Base-by-base conservation (phyloP, 2,888 invertebrate species). In the Euphydryas editha region DNA sequence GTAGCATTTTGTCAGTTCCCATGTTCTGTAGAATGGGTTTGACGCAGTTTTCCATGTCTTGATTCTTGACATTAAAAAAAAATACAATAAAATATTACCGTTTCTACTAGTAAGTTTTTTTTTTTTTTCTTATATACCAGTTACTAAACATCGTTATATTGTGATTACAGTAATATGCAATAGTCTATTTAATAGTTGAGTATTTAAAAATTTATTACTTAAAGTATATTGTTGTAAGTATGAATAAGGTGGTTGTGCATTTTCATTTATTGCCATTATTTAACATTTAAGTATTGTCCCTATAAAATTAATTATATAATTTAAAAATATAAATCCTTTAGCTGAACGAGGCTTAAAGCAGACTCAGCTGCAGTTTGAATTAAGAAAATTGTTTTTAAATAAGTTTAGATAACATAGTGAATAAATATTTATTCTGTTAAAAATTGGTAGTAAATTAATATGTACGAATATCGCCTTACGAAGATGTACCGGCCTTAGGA, bases 401-500 rank as follows among this genome's bases (percentile, higher is more conserved):
- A 24, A 15, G 49, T 11, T 47, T 47, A 47, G 6, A 47, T 47
- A 20, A 18, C 30, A 8, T 5, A 8, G 30, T 47, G 51, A 15
- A n/a, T n/a, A n/a, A 24, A 8, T 24, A 42, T 36, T 56, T 17
- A 4, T 39, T 39, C 1, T 47, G 21, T 49, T 24, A 39, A 62
- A 65, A 85, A 81, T 80, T 60, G 60, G 54, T 54, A 30, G 42
- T n/a, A 0, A n/a, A 46, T 13, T 11, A 63, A 65, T 58, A 37
- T 54, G 60, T 63, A 65, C 62, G 59, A 44, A 57, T 36, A 49
- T 56, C 30, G 30, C 60, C 37, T 58, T 47, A 63, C 30, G 84
- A 85, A 80, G 76, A 65, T 85, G 85, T 91, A 88, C 92, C 92
- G 92, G 92, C 92, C 92, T 91, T 92, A 92, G 91, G 79, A 83